phyloP scores from a whole-genome alignment of 2,888 invertebrate species.

The Lasioglossum calceatum region DNA sequence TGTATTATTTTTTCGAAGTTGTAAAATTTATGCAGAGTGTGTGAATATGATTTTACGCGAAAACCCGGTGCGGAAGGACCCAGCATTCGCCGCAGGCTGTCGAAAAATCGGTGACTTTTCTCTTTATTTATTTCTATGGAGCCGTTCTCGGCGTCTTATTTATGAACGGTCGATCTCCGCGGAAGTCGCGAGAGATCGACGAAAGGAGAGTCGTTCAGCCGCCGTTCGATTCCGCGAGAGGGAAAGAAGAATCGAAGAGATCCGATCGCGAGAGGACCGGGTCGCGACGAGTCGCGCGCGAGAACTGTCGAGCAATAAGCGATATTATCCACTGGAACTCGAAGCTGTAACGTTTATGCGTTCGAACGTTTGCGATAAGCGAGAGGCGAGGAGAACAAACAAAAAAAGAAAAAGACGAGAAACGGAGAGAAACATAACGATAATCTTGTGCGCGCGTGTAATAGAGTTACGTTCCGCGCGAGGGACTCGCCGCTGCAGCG shows the following conservation, averaged over 20 bases:
- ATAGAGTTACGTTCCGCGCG: neutral
- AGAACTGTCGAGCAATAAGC: constrained; percentile 82
- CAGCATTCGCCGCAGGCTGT: neutral
- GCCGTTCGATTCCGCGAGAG: neutral
- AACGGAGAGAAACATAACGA: constrained; percentile 25
- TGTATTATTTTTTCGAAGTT: neutral
- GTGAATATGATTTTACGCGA: neutral
- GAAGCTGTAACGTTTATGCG: constrained; percentile 62
- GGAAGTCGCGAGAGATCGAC: constrained; percentile 14
- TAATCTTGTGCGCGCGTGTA: constrained; percentile 32
- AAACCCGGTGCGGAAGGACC: neutral
- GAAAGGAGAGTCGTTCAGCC: neutral
- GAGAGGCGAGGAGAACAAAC: constrained; percentile 10
- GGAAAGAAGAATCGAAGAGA: neutral
- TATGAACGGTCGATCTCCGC: constrained; percentile 4
- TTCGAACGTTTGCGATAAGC: constrained; percentile 47
- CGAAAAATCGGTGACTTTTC: neutral
- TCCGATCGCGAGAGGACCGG: constrained; percentile 37
- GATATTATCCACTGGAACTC: constrained; percentile 74
- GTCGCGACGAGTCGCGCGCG: constrained; percentile 59
- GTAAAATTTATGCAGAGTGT: neutral
- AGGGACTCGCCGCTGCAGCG: constrained; percentile 3
- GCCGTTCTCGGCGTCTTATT: constrained; percentile 1
- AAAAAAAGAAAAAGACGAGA: constrained; percentile 2
- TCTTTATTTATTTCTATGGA: constrained; percentile 38